These are phyloP conservation scores for Pterostichus niger DNA, from an alignment of 2,888 invertebrate species.

Conservation along the genomic window DNA sequence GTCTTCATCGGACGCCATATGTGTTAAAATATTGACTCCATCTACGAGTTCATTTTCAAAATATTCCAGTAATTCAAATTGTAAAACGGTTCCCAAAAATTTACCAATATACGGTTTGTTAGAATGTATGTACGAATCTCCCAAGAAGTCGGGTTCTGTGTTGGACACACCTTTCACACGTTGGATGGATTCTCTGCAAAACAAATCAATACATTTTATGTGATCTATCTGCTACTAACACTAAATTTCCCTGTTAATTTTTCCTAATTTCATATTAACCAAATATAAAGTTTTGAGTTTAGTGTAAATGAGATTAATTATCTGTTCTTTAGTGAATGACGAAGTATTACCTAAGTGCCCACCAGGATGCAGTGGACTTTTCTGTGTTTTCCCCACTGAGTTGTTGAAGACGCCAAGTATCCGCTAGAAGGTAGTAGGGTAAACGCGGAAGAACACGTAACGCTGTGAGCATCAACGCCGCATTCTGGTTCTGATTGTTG, in stretches of 20 bases:
- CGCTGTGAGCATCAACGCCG: constrained; percentile 79
- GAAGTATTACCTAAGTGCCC: constrained; percentile 63
- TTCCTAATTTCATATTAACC: too few species aligned
- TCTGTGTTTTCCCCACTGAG: constrained; percentile 75
- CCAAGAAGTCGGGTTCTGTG: constrained; percentile 78
- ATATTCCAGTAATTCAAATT: constrained; percentile 80
- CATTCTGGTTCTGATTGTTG: constrained; percentile 76
- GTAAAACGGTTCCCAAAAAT: constrained; percentile 80
- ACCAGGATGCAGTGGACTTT: constrained; percentile 66
- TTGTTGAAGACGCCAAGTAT: constrained; percentile 80
- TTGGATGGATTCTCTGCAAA: constrained; percentile 71
- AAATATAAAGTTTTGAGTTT: too few species aligned
- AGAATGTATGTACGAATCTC: constrained; percentile 78
- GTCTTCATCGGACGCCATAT: constrained; percentile 69
- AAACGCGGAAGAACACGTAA: constrained; percentile 80
- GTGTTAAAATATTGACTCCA: constrained; percentile 66
- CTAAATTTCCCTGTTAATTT: too few species aligned
- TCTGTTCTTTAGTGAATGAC: constrained; percentile 2
- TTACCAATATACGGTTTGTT: constrained; percentile 81
- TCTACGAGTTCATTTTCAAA: constrained; percentile 69
- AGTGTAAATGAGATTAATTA: too few species aligned
- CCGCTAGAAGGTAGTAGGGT: constrained; percentile 80
- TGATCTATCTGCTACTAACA: too few species aligned
- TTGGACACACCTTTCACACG: constrained; percentile 77
- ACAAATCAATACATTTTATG: background rate